Evolutionary conservation across 2,888 invertebrate genomes (phyloP).

Genomic region (Raillietiella orientalis): DNA sequence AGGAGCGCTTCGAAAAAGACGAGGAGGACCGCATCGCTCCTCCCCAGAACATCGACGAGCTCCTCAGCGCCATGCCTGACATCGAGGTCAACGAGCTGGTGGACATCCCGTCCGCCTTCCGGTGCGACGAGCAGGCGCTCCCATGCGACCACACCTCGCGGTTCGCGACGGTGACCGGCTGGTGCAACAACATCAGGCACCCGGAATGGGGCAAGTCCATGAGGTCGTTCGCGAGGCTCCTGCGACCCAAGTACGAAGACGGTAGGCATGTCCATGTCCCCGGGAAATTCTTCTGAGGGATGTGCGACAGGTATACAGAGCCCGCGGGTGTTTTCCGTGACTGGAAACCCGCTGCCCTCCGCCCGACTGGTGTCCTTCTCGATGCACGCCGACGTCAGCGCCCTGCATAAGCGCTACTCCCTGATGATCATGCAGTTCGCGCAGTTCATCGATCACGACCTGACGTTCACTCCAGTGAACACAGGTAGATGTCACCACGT

Average conservation of each 20-base stretch:
- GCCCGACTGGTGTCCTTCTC: conserved; percentile 16
- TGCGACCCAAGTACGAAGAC: conserved; percentile 15
- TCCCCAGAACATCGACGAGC: conserved; percentile 11
- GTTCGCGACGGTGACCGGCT: conserved; percentile 15
- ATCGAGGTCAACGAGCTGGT: conserved; percentile 14
- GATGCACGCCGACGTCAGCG: conserved; percentile 15
- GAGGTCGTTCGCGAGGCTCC: conserved; percentile 13
- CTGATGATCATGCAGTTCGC: conserved; percentile 22
- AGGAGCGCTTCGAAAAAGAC: conserved; percentile 8
- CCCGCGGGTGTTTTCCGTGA: conserved; percentile 9
- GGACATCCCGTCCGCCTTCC: conserved; percentile 13
- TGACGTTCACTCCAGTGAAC: conserved; percentile 20
- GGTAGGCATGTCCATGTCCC: conserved; percentile 10
- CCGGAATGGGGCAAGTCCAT: conserved; percentile 15
- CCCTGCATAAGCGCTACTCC: conserved; percentile 16
- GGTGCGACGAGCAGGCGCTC: conserved; percentile 14
- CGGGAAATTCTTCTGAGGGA: background rate
- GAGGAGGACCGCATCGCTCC: conserved; percentile 8
- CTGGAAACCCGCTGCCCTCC: conserved; percentile 14
- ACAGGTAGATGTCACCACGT: conserved; percentile 10
- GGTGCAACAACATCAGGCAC: conserved; percentile 17
- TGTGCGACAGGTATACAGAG: conserved; percentile 9
- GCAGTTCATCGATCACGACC: conserved; percentile 22
- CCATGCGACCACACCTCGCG: conserved; percentile 17
- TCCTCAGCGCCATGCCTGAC: conserved; percentile 14